Conservation (phyloP, 1,140 invertebrate species). For the Drosophila tani region DNA sequence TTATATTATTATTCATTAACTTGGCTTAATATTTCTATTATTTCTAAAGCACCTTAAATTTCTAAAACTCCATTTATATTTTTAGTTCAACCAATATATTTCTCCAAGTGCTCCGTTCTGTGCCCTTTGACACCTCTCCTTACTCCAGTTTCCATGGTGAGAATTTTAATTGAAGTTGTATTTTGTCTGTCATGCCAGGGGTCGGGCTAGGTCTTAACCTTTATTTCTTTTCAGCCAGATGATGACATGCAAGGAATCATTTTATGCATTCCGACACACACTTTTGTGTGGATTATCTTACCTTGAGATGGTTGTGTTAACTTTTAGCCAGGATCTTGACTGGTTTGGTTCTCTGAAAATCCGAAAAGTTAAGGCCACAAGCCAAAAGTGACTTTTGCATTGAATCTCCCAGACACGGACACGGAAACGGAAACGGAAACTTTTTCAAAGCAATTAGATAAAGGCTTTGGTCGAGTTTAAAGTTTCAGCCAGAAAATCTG, state of each 20-base stretch:
- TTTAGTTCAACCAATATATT: not conserved
- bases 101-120: slow-evolving; percentile 4
- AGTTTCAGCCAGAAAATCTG: slow-evolving; percentile 52
- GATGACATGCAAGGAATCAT: slow-evolving; percentile 43
- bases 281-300: slow-evolving; percentile 35
- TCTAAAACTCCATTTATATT: too few relatives aligned
- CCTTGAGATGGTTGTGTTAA: slow-evolving; percentile 21
- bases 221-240: slow-evolving; percentile 22
- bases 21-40: too few relatives aligned
- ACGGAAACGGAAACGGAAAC: slow-evolving; percentile 44
- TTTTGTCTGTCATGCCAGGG: slow-evolving; percentile 54
- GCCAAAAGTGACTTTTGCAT: slow-evolving; percentile 73
- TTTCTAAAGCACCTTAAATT: too few relatives aligned
- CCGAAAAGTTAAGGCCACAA: slow-evolving; percentile 57
- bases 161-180: slow-evolving; percentile 80
- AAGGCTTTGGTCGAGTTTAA: slow-evolving; percentile 72
- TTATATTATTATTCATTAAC: too few relatives aligned
- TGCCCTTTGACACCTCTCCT: slow-evolving; percentile 60
- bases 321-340: slow-evolving; percentile 47
- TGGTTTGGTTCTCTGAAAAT: slow-evolving; percentile 16
- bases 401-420: slow-evolving; percentile 35
- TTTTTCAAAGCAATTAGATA: slow-evolving; percentile 83
- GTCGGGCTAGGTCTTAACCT: slow-evolving; percentile 12
- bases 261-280: slow-evolving; percentile 39
- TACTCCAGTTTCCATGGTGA: slow-evolving; percentile 59